Evolutionary conservation across 2,797 vertebrate species (phyloP).

Genomic region (Sphenopsis melanotis): DNA sequence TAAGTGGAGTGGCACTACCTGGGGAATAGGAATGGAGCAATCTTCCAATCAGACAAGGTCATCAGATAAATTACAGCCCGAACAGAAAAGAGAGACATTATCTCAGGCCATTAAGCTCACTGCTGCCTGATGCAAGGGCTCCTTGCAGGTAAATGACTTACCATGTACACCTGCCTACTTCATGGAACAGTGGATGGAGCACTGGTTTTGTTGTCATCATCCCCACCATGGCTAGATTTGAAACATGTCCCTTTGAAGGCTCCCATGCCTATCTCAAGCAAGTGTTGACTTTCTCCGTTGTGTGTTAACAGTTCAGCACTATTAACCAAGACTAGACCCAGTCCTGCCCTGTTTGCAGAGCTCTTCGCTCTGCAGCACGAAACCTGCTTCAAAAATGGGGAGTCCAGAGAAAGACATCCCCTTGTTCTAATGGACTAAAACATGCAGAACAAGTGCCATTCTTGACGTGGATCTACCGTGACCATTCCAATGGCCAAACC

Average conservation of each 20-base stretch:
- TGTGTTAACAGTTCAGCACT: rapidly evolving
- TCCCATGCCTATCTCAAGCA: background rate
- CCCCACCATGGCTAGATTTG: background rate
- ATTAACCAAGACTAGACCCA: background rate
- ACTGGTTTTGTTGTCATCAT: background rate
- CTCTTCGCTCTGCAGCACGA: background rate
- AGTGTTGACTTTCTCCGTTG: background rate
- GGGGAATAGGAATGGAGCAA: background rate
- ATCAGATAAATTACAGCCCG: background rate
- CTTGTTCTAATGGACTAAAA: background rate
- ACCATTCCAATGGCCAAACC: background rate
- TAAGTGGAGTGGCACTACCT: background rate
- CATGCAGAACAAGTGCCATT: rapidly evolving
- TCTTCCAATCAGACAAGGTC: background rate
- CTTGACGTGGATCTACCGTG: rapidly evolving
- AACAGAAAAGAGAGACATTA: background rate
- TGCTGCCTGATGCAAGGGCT: background rate
- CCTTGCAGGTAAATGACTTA: background rate
- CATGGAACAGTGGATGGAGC: background rate
- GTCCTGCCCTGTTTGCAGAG: background rate
- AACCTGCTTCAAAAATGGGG: background rate
- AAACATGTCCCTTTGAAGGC: background rate
- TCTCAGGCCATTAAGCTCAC: background rate
- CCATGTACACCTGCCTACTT: rapidly evolving
- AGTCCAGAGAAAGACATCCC: background rate